Evolutionary conservation across 2,113 vertebrate genomes (phyloP).

Genomic region (Misgurnus anguillicaudatus): DNA sequence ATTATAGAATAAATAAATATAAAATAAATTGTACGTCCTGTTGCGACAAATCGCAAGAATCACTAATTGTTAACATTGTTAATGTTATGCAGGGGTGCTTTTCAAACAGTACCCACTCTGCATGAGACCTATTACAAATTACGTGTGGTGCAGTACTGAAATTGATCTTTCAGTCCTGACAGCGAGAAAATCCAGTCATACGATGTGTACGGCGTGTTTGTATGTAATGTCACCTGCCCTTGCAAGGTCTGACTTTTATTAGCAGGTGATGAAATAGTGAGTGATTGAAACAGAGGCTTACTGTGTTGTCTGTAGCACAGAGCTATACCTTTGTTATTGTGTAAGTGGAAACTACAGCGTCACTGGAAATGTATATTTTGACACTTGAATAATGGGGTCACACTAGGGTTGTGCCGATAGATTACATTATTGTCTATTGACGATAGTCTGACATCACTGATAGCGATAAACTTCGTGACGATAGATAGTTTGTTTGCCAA

Average conservation of each 20-base stretch:
- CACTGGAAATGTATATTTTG: constrained; percentile 27
- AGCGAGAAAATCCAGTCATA: background rate
- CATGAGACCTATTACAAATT: background rate
- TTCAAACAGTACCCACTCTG: no score
- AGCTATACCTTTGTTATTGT: constrained; percentile 22
- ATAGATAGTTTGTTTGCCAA: no score
- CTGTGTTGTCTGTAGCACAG: constrained; percentile 3
- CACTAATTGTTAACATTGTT: no score
- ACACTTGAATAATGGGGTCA: constrained; percentile 28
- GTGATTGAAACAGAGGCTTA: constrained; percentile 36
- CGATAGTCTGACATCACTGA: no score
- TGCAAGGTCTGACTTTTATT: constrained; percentile 39
- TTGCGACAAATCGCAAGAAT: no score
- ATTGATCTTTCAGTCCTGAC: background rate
- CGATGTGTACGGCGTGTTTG: background rate
- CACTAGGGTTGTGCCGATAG: background rate
- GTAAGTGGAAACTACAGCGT: constrained; percentile 17
- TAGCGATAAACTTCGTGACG: no score
- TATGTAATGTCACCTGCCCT: constrained; percentile 32
- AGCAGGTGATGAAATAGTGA: constrained; percentile 34
- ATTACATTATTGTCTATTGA: no score
- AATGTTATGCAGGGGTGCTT: no score
- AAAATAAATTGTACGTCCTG: no score
- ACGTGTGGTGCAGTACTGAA: background rate
- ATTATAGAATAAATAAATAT: no score